Base-by-base conservation (phyloP, 2,888 invertebrate species). In the Dusona sp. region DNA sequence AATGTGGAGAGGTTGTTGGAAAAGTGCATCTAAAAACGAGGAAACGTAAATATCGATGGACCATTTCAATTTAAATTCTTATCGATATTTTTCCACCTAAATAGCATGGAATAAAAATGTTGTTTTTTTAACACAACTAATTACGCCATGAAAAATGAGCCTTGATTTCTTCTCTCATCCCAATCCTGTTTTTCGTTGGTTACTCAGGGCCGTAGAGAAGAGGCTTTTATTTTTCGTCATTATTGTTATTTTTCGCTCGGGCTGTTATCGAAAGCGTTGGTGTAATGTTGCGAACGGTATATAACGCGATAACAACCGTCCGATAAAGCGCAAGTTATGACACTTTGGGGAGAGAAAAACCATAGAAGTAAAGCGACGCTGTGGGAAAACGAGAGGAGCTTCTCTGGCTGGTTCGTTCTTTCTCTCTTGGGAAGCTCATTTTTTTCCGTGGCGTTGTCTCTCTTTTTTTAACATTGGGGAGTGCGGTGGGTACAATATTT, bases 301-400 rank as follows among this genome's bases (percentile, higher is more conserved):
- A 84, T 72, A 86, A 83, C 68, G 86, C 86, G 86, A 86, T 86
- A 86, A 86, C 86, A 86, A 86, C 84, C 81, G 83, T 80, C 86
- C 86, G 81, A 86, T 86, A 86, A 86, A 86, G 54, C 78, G 78
- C 81, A 86, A 86, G 86, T 86, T 86, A 86, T 86, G 84, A 86
- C 81, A 84, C 86, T 86, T 84, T 86, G 78, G 86, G 86, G 86
- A 84, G 84, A 54, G 77, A 85, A 86, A 75, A 75, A 68, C n/a
- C 78, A 84, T 81, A 78, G 74, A 81, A 84, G 84, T 86, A 84
- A 75, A 86, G 86, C 84, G 86, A 81, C 78, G 81, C 78, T 45
- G 57, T 81, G 86, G 86, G 78, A 86, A 78, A 86, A 78, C 79
- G 80, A 81, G 64, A 74, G 61, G 29, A 36, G 64, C 65, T 45